Conservation (phyloP, 2,888 invertebrate genomes). For the Thecophora atra region DNA sequence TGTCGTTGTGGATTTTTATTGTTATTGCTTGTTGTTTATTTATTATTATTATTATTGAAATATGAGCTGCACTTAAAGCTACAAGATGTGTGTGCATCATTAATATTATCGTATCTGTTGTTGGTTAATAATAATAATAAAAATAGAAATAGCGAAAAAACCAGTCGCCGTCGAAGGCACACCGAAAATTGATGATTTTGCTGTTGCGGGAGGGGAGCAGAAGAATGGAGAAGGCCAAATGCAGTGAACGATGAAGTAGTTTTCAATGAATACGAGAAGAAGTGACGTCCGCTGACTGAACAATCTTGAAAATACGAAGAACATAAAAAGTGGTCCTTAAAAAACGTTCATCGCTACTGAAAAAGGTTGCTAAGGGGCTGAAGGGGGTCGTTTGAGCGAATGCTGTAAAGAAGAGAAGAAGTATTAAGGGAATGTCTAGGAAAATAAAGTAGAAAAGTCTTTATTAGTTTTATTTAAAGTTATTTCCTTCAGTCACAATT, state of each 20-base stretch:
- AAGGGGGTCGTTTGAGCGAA: background rate
- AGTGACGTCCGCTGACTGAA: background rate
- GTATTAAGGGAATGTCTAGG: too few species aligned
- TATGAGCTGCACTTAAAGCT: slow-evolving; percentile 6
- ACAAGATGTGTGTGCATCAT: slow-evolving; percentile 1
- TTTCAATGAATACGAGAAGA: background rate
- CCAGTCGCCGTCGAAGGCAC: background rate
- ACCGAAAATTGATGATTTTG: background rate
- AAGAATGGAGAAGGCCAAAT: too few species aligned
- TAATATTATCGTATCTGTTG: slow-evolving; percentile 4
- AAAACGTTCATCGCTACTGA: background rate
- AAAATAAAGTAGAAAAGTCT: too few species aligned
- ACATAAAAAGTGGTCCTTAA: background rate
- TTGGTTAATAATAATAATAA: background rate
- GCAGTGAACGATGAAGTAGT: background rate
- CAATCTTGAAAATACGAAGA: background rate
- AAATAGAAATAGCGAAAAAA: too few species aligned
- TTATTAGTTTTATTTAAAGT: too few species aligned
- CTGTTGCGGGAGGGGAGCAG: background rate
- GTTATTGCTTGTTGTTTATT: slow-evolving; percentile 7
- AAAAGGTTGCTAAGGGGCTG: background rate
- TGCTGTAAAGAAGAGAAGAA: too few species aligned
- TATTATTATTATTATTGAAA: slow-evolving; percentile 16
- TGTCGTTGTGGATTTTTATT: background rate
- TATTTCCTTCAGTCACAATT: too few species aligned